A percentile compares a stretch with the other conserved stretches of the same genome.
These are phyloP conservation scores for Pelochelys cantorii DNA, from an alignment of 2,797 vertebrate species.

Conservation along the genomic window DNA sequence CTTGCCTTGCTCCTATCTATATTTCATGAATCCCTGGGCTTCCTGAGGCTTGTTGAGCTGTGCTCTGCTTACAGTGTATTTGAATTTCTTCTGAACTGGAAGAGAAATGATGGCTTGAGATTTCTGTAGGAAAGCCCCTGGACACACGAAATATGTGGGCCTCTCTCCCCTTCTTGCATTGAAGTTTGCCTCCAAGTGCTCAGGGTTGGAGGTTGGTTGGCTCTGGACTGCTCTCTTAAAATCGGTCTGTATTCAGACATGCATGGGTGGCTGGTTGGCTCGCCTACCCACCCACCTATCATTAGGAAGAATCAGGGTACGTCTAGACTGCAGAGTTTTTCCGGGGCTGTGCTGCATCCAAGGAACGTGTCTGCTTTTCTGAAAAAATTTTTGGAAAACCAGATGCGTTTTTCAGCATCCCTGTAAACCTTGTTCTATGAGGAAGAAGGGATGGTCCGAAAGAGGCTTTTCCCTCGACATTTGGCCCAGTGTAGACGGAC, in stretches of 20 bases:
- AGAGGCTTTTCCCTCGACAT: too few relatives aligned
- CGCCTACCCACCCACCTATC: background rate
- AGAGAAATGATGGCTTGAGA: constrained; percentile 30
- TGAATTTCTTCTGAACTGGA: background rate
- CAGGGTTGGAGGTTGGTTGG: constrained; percentile 21
- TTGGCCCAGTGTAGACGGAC: too few relatives aligned
- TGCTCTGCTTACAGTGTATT: constrained; percentile 14
- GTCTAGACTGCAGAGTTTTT: too few relatives aligned
- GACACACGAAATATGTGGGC: background rate
- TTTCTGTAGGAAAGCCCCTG: background rate
- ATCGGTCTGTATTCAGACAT: background rate
- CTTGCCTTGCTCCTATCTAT: constrained; percentile 52
- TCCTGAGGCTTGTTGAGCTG: constrained; percentile 4
- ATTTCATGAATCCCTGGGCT: constrained; percentile 51
- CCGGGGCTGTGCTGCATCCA: too few relatives aligned
- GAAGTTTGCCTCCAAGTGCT: constrained; percentile 4
- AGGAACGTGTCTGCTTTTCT: too few relatives aligned
- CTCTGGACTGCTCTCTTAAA: constrained; percentile 26
- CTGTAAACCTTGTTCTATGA: too few relatives aligned
- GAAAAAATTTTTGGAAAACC: too few relatives aligned
- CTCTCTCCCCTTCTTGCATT: constrained; percentile 23
- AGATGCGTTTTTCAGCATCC: too few relatives aligned
- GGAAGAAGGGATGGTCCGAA: too few relatives aligned
- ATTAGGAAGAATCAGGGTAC: background rate
- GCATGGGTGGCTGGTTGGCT: fast-evolving